Percentiles rank a stretch among this genome's conserved stretches.
These are phyloP conservation scores for Emydura subglobosa DNA, from an alignment of 2,113 vertebrate genomes.

Conservation along the genomic window DNA sequence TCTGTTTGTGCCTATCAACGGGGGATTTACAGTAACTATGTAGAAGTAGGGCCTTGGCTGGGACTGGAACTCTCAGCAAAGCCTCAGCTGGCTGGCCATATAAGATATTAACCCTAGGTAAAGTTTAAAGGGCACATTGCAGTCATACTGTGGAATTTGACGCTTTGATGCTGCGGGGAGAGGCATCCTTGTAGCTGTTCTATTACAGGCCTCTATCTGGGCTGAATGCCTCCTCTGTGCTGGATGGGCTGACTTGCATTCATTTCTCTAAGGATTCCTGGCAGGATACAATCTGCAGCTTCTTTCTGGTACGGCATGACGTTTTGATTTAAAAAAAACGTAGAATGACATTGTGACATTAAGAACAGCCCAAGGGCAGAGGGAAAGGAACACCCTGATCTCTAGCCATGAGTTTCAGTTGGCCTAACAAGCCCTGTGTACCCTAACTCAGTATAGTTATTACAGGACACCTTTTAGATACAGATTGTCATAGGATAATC, in stretches of 20 bases:
- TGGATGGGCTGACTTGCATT: neutral
- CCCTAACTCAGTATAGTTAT: neutral
- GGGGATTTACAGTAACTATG: neutral
- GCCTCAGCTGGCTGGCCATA: neutral
- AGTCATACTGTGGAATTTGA: neutral
- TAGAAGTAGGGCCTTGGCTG: neutral
- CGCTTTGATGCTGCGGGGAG: neutral
- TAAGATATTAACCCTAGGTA: neutral
- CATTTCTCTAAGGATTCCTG: neutral
- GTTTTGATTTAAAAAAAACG: neutral
- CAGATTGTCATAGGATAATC: neutral
- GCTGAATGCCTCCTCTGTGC: neutral
- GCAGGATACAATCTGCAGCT: neutral
- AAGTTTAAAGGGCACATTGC: neutral
- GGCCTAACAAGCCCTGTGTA: neutral
- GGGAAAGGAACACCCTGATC: neutral
- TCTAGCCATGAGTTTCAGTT: neutral
- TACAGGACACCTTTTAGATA: neutral
- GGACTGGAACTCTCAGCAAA: neutral
- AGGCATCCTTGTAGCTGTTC: neutral
- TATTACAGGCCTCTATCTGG: neutral
- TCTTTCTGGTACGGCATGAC: neutral
- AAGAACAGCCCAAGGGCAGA: neutral
- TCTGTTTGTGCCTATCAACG: neutral
- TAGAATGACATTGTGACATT: neutral